Conservation (phyloP, 92 coral and sea anemone genomes). For the Nematostella vectensis region DNA sequence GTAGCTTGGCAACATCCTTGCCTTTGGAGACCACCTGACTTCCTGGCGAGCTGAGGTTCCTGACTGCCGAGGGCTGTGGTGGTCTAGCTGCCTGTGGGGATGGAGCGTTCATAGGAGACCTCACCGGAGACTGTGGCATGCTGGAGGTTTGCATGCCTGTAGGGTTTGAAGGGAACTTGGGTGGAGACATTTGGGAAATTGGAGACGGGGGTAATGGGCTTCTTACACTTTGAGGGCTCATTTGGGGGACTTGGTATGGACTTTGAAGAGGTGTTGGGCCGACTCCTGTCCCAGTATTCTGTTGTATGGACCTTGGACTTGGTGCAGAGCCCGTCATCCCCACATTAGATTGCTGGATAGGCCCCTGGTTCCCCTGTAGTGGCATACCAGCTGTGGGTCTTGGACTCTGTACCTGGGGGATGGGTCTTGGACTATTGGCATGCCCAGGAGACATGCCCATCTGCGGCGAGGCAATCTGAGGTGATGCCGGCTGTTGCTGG, state of each 20-base stretch:
- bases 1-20: slow-evolving; percentile 1
- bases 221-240: slow-evolving; percentile 22
- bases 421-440: slow-evolving; percentile 17
- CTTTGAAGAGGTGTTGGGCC: slow-evolving; percentile 6
- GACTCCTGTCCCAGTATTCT: neutral
- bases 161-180: slow-evolving; percentile 6
- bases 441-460: slow-evolving; percentile 16
- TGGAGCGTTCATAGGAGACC: slow-evolving; percentile 14
- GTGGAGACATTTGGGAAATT: slow-evolving; percentile 19
- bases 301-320: neutral
- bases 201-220: slow-evolving; percentile 7
- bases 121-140: slow-evolving; percentile 27
- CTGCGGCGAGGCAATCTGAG: slow-evolving; percentile 9
- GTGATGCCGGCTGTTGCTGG: slow-evolving; percentile 26
- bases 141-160: slow-evolving; percentile 9
- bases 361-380: too few relatives aligned
- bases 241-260: slow-evolving; percentile 23
- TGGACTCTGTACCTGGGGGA: slow-evolving; percentile 28
- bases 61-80: slow-evolving; percentile 11
- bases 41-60: slow-evolving; percentile 15
- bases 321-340: neutral
- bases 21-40: slow-evolving; percentile 2
- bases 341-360: neutral
- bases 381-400: slow-evolving; percentile 15
- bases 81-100: slow-evolving; percentile 27